Conservation (phyloP, 2,888 invertebrate genomes). For the Drosophila mettleri region DNA sequence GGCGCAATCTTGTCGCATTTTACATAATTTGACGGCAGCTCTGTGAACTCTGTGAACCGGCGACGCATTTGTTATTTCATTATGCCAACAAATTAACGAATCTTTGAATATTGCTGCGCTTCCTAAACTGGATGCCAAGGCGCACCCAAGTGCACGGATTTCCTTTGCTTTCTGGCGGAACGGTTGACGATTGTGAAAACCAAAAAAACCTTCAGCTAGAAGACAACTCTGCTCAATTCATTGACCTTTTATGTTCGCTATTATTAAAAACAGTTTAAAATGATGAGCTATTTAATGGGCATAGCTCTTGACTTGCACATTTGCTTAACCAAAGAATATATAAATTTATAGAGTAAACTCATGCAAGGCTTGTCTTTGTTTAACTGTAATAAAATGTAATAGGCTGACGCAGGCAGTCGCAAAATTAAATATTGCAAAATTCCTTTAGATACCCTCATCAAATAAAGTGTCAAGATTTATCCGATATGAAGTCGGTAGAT, state of each 20-base stretch:
- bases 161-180: slow-evolving; percentile 32
- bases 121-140: slow-evolving; percentile 32
- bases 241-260: slow-evolving; percentile 55
- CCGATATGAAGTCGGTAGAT: too few species aligned
- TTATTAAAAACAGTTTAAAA: slow-evolving; percentile 50
- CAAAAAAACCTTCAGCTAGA: slow-evolving; percentile 35
- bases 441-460: too few species aligned
- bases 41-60: slow-evolving; percentile 57
- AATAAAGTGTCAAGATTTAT: too few species aligned
- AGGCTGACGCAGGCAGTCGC: background rate
- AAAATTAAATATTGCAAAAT: too few species aligned
- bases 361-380: too few species aligned
- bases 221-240: slow-evolving; percentile 16
- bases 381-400: too few species aligned
- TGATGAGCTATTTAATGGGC: slow-evolving; percentile 45
- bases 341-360: background rate
- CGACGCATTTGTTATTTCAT: slow-evolving; percentile 57
- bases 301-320: slow-evolving; percentile 16
- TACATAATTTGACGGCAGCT: slow-evolving; percentile 74
- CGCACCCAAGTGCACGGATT: slow-evolving; percentile 29
- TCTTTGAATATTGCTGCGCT: too few species aligned
- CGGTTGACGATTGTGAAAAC: slow-evolving; percentile 3
- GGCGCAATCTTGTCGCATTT: slow-evolving; percentile 58
- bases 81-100: slow-evolving; percentile 40
- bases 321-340: background rate